These are phyloP conservation scores for Nephrocerus scutellatus DNA, from an alignment of 2,888 invertebrate genomes.

Conservation along the genomic window DNA sequence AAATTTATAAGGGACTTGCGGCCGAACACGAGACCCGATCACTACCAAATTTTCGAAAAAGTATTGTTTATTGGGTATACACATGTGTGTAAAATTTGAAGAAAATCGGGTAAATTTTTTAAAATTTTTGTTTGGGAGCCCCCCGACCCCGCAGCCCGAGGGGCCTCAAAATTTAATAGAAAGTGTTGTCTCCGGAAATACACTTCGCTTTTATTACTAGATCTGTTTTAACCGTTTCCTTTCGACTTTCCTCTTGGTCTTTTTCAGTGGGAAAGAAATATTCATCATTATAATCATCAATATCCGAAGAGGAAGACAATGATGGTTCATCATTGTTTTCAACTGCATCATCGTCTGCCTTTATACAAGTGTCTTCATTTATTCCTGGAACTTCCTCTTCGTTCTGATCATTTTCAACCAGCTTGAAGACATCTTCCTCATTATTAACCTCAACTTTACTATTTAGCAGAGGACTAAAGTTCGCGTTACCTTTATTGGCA, in stretches of 20 bases:
- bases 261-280: neutral
- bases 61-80: no score
- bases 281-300: neutral
- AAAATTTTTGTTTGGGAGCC: no score
- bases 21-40: no score
- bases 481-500: constrained; percentile 36
- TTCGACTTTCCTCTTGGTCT: constrained; percentile 13
- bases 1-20: no score
- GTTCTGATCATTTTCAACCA: constrained; percentile 31
- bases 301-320: neutral
- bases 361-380: neutral
- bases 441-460: constrained; percentile 40
- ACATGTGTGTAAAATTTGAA: no score
- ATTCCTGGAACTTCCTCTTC: neutral
- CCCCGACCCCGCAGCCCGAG: no score
- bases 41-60: no score
- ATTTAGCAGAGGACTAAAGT: constrained; percentile 37
- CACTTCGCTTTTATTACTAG: constrained; percentile 26
- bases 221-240: neutral
- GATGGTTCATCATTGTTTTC: neutral
- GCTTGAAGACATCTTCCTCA: constrained; percentile 40
- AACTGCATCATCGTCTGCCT: no score
- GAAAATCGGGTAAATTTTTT: no score
- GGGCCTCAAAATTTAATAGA: no score
- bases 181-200: no score